Evolutionary conservation across 1,140 invertebrate species (phyloP).

Genomic region (Zaprionus ghesquierei): DNA sequence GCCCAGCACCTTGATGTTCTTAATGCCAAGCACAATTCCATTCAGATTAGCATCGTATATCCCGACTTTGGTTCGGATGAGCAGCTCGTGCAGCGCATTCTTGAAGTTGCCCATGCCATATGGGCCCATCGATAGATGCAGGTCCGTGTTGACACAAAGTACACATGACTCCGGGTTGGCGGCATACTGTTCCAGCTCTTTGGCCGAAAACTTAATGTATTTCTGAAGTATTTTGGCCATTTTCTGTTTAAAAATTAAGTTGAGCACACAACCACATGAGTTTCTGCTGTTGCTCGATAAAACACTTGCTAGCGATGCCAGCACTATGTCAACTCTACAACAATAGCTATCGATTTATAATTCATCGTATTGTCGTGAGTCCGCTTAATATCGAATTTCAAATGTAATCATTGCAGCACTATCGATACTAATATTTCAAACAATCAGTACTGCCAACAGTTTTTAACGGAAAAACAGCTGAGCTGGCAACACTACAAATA

Average conservation of each 20-base stretch:
- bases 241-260: conserved; percentile 3
- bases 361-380: background rate
- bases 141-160: conserved; percentile 78
- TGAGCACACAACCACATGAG: conserved; percentile 53
- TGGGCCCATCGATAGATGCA: conserved; percentile 84
- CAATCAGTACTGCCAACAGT: no score
- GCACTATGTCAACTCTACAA: conserved; percentile 11
- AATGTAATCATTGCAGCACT: background rate
- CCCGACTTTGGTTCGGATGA: conserved; percentile 81
- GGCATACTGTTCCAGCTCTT: conserved; percentile 71
- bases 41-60: conserved; percentile 83
- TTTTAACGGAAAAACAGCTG: no score
- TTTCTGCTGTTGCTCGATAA: conserved; percentile 23
- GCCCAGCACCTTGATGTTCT: conserved; percentile 84
- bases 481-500: no score
- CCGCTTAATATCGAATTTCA: background rate
- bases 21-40: conserved; percentile 85
- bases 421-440: conserved; percentile 1
- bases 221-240: conserved; percentile 78
- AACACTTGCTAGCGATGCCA: background rate
- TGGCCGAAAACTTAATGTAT: conserved; percentile 70
- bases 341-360: background rate
- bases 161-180: conserved; percentile 84
- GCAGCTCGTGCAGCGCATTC: conserved; percentile 81
- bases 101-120: conserved; percentile 84